These are phyloP conservation scores for Lasioglossum pauxillum DNA, from an alignment of 2,888 invertebrate species.

Conservation along the genomic window DNA sequence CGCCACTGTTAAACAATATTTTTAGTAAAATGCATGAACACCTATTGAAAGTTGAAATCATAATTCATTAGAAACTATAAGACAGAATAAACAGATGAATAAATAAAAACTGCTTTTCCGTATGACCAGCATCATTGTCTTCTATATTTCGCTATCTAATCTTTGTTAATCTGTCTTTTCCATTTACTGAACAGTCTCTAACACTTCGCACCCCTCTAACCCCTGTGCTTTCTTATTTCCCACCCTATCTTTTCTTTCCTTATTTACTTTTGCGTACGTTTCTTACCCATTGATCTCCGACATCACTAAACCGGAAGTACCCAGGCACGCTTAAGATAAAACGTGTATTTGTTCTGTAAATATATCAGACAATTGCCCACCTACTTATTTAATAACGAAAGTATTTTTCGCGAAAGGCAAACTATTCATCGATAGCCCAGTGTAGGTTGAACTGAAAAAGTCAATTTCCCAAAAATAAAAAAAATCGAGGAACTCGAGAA, in stretches of 20 bases:
- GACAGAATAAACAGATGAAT: too few species aligned
- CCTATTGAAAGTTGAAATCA: neutral
- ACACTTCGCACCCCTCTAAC: neutral
- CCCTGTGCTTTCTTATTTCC: neutral
- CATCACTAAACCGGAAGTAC: neutral
- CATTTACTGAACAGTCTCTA: neutral
- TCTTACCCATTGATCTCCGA: neutral
- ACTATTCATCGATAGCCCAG: neutral
- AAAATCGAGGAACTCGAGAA: neutral
- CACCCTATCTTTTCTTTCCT: neutral
- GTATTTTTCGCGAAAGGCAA: neutral
- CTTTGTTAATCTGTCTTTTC: neutral
- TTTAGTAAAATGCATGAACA: too few species aligned
- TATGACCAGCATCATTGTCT: neutral
- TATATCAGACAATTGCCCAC: neutral
- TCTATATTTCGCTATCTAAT: neutral
- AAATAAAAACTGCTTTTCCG: too few species aligned
- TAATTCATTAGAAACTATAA: neutral
- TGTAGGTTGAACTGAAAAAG: neutral
- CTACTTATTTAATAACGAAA: neutral
- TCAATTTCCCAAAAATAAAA: neutral
- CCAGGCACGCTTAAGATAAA: neutral
- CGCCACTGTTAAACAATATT: too few species aligned
- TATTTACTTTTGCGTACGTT: conserved; percentile 8
- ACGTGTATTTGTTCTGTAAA: neutral